Conservation (phyloP, 2,888 invertebrate genomes). For the Pristionchus entomophagus region DNA sequence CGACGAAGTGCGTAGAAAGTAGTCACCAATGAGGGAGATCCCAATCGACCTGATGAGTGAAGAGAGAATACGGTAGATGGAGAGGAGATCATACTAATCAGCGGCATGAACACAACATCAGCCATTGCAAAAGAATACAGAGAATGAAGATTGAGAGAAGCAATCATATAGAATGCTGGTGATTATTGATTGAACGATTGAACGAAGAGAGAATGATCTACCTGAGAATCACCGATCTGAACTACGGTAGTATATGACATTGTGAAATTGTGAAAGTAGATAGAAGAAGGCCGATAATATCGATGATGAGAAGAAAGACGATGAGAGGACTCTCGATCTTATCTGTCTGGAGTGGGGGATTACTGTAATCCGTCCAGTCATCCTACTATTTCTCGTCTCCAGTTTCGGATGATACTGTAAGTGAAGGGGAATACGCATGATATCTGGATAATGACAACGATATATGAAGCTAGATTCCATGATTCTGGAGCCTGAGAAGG, state of each 20-base stretch:
- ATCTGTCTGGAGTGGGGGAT: not conserved
- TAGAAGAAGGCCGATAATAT: slow-evolving; percentile 36
- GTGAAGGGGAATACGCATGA: slow-evolving; percentile 45
- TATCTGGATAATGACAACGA: slow-evolving; percentile 42
- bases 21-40: slow-evolving; percentile 38
- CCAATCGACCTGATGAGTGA: not conserved
- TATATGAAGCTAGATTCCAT: slow-evolving; percentile 46
- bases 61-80: not conserved
- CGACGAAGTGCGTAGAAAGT: too few relatives aligned
- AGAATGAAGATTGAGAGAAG: slow-evolving; percentile 40
- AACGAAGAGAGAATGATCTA: not conserved
- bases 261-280: slow-evolving; percentile 17
- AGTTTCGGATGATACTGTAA: slow-evolving; percentile 38
- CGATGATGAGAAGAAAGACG: slow-evolving; percentile 20
- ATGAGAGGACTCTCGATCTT: slow-evolving; percentile 16
- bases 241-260: not conserved
- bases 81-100: slow-evolving; percentile 4
- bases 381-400: not conserved
- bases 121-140: slow-evolving; percentile 45
- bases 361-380: not conserved
- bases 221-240: not conserved
- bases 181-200: too few relatives aligned
- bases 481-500: slow-evolving; percentile 46
- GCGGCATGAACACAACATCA: slow-evolving; percentile 46
- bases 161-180: slow-evolving; percentile 28